Base-by-base conservation (phyloP, 2,113 vertebrate genomes). In the Podarcis cretensis region DNA sequence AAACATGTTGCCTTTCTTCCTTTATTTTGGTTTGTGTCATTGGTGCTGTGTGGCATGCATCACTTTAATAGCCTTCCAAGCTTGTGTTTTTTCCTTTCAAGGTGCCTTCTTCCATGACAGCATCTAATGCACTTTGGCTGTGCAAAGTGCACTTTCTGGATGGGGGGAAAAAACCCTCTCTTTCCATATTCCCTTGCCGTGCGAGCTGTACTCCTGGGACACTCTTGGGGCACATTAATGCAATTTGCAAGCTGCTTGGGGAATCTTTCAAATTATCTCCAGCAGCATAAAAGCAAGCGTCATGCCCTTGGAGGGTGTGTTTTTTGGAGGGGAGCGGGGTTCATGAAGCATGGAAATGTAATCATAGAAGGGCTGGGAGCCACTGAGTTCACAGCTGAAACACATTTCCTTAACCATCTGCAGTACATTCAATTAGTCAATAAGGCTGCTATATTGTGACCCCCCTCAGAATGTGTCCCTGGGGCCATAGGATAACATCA, bases 31-130 rank as follows among this genome's bases (percentile, higher is more conserved):
- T 71, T 84, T 81, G 83, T 88, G 23, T 92, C 87, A 74, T 90
- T 95, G 87, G 23, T 91, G 88, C 90, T 92, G 91, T 92, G 91
- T 82, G 89, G 43, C 83, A 1, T 73, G 43, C 68, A 85, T 94
- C 93, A 69, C 10, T 85, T 85, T 82, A 82, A 86, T 82, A 83
- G 40, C 59, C 73, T 82, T 68, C 90, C 90, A 25, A 83, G 48
- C 32, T 6, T 23, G 54, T 43, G n/a, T 74, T 59, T 82, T 40
- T 78, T 23, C 59, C 40, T 76, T 84, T 30, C 78, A 40, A 32
- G 43, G 21, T 48, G 9, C 13, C 63, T 89, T 89, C 74, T 68
- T 30, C 18, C 69, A 74, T 81, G 48, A 80, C 14, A 40, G 37
- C 35, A 43, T 63, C 30, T 81, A 66, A 74, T 48, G 66, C 37